Percentiles rank a stretch among this genome's conserved stretches.
phyloP scores from a whole-genome alignment of 2,797 vertebrate species.

The Sorex maritimensis region DNA sequence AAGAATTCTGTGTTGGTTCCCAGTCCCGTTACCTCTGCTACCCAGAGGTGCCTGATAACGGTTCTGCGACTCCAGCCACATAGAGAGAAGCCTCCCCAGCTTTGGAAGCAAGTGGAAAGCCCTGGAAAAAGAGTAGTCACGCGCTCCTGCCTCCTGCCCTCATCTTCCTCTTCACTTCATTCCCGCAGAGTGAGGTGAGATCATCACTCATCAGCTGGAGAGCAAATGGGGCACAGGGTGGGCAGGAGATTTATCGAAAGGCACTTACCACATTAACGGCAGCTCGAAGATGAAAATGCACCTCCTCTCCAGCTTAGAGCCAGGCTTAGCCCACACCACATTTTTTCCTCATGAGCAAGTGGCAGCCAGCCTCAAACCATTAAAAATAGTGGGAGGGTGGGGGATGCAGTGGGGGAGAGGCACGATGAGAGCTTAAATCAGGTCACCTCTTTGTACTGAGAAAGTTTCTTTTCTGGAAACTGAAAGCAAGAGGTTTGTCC shows the following conservation, averaged over 20 bases:
- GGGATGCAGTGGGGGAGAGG: not conserved
- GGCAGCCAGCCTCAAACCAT: not conserved
- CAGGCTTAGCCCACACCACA: not conserved
- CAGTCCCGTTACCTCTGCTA: not conserved
- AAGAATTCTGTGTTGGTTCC: not conserved
- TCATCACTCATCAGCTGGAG: not conserved
- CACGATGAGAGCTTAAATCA: not conserved
- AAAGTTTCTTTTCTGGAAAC: not conserved
- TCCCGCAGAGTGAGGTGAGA: not conserved
- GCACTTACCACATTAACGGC: not conserved
- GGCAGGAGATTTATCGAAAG: not conserved
- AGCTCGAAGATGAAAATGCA: not conserved
- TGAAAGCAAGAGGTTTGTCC: not conserved
- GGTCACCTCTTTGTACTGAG: not conserved
- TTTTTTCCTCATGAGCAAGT: not conserved
- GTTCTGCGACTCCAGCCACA: not conserved
- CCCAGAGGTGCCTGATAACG: not conserved
- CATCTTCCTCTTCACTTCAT: not conserved
- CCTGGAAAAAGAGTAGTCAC: accelerated
- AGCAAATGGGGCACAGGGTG: not conserved
- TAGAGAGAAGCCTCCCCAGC: not conserved
- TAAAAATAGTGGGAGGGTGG: not conserved
- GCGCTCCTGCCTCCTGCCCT: not conserved
- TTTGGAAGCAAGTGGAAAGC: not conserved
- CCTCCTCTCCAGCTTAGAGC: not conserved